Percentiles rank a stretch among this genome's conserved stretches.
These are phyloP conservation scores for Archips crataeganus DNA, from an alignment of 2,888 invertebrate genomes.

Conservation along the genomic window DNA sequence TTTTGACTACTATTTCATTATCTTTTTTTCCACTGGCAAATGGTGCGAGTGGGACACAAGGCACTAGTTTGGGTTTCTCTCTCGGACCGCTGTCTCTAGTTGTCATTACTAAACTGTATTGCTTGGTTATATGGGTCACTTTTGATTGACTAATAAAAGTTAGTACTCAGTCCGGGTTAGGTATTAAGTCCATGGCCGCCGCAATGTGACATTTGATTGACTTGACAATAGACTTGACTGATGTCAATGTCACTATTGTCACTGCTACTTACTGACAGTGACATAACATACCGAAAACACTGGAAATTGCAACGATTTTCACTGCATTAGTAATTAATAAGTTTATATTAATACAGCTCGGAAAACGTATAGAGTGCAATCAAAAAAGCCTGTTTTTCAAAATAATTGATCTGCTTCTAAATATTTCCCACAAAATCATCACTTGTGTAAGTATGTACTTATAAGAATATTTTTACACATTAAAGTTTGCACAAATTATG, in stretches of 20 bases:
- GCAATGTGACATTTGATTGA: no score
- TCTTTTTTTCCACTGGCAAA: no score
- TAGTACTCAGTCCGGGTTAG: no score
- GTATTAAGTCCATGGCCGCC: no score
- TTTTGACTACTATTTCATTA: no score
- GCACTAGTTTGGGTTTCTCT: no score
- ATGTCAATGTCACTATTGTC: not conserved
- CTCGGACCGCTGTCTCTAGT: no score
- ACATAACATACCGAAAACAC: not conserved
- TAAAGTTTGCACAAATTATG: not conserved
- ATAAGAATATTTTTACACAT: slow-evolving; percentile 11
- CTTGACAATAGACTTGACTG: not conserved
- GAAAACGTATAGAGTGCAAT: not conserved
- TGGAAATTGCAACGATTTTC: not conserved
- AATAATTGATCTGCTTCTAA: not conserved
- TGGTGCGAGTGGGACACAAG: no score
- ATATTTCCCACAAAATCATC: slow-evolving; percentile 18
- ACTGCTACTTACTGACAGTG: not conserved
- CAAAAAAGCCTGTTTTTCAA: not conserved
- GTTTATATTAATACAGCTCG: not conserved
- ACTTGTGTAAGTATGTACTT: slow-evolving; percentile 32
- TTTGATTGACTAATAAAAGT: no score
- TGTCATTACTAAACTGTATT: no score
- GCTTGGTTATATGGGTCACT: no score
- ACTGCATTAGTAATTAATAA: not conserved